phyloP scores from a whole-genome alignment of 2,797 vertebrate species.

The Hydrocynus forskahlii region DNA sequence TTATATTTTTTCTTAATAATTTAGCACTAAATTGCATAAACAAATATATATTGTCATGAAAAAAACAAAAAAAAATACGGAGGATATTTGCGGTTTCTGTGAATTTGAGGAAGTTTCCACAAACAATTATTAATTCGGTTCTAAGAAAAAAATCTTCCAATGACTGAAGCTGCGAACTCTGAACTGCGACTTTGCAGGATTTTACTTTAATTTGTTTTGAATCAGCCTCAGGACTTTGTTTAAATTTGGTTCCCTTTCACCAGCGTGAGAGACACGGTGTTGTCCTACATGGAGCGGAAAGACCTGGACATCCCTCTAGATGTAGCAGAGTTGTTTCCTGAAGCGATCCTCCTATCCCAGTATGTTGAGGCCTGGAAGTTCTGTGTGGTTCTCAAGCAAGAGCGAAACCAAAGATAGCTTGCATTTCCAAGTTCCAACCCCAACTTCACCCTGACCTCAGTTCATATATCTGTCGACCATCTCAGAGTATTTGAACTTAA shows the following conservation, averaged over 20 bases:
- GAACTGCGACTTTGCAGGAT: not conserved
- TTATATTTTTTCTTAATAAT: too few species aligned
- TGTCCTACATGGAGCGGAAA: constrained; percentile 82
- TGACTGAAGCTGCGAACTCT: too few species aligned
- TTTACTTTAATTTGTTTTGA: not conserved
- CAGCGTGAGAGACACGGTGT: constrained; percentile 83
- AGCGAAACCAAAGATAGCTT: constrained; percentile 65
- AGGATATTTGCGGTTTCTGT: too few species aligned
- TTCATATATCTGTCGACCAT: not conserved
- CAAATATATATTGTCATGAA: too few species aligned
- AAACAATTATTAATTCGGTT: too few species aligned
- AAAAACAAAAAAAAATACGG: too few species aligned
- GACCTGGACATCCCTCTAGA: constrained; percentile 71
- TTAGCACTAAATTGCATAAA: too few species aligned
- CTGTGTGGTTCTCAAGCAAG: constrained; percentile 77
- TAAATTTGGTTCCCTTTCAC: constrained; percentile 40
- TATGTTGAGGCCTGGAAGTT: constrained; percentile 85
- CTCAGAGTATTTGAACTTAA: constrained; percentile 22
- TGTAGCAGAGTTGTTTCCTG: constrained; percentile 81
- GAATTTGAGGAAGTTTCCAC: too few species aligned
- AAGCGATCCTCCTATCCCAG: constrained; percentile 77
- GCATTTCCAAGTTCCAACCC: not conserved
- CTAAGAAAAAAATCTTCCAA: too few species aligned
- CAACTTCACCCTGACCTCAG: not conserved
- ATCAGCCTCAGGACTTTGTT: not conserved